A percentile compares a stretch with the other conserved stretches of the same genome.
phyloP scores from a whole-genome alignment of 30 jellyfish, hydroid and myxozoan genomes.

The Aurelia aurita region DNA sequence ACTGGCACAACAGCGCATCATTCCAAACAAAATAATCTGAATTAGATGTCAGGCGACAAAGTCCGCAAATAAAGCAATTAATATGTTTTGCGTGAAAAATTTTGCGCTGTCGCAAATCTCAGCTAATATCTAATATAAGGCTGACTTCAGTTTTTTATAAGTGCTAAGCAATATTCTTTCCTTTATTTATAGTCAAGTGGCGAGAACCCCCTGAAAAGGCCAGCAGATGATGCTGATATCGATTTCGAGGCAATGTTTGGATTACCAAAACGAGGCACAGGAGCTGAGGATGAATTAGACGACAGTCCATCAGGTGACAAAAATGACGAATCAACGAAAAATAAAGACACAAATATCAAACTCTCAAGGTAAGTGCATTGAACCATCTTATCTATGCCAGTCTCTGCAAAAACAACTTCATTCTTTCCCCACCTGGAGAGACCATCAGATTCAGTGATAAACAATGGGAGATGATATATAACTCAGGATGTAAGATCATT shows the following conservation, averaged over 20 bases:
- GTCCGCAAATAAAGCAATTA: too few species aligned
- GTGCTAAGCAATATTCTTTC: too few species aligned
- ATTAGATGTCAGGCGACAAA: too few species aligned
- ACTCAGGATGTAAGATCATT: too few species aligned
- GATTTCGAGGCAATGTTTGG: constrained; percentile 54
- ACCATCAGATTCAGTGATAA: not conserved
- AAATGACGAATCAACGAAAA: constrained; percentile 8
- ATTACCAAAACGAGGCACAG: constrained; percentile 25
- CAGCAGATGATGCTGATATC: constrained; percentile 50
- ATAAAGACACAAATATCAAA: constrained; percentile 23
- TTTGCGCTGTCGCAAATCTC: too few species aligned
- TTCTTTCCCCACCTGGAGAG: not conserved
- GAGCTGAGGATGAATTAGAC: constrained; percentile 2
- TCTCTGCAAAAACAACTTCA: not conserved
- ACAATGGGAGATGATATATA: not conserved
- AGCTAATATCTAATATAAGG: too few species aligned
- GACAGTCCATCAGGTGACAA: constrained; percentile 22
- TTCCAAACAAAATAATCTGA: too few species aligned
- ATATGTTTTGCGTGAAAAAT: too few species aligned
- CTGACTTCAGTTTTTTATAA: too few species aligned
- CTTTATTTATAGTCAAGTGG: not conserved
- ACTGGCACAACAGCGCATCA: too few species aligned
- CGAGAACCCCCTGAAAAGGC: not conserved
- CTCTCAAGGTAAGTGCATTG: constrained; percentile 8
- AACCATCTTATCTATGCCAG: not conserved